Conservation (phyloP, 2,797 vertebrate genomes). For the Argyrosomus regius region DNA sequence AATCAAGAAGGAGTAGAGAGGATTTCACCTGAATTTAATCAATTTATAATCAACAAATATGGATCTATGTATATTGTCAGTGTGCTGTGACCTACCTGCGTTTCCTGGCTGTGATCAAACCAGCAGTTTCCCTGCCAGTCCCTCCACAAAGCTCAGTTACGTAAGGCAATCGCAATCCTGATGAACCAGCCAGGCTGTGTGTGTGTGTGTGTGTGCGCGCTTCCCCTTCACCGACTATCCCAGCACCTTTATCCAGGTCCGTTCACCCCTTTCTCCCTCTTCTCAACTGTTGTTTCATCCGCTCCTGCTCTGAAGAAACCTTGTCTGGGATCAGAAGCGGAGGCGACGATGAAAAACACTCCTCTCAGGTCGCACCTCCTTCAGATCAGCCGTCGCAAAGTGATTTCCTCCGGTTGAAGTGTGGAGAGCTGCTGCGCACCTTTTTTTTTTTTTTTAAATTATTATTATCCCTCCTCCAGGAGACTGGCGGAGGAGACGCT, state of each 20-base stretch:
- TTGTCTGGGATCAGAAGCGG: background rate
- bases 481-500: conserved; percentile 15
- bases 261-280: conserved; percentile 12
- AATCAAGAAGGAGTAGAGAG: background rate
- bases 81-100: conserved; percentile 72
- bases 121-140: conserved; percentile 40
- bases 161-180: conserved; percentile 69
- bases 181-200: conserved; percentile 13
- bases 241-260: conserved; percentile 13
- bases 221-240: conserved; percentile 1
- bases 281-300: background rate
- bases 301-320: conserved; percentile 6
- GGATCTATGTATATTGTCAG: background rate
- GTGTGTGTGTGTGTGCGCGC: background rate
- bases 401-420: conserved; percentile 42
- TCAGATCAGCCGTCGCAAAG: conserved; percentile 39
- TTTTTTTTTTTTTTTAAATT: background rate
- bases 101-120: conserved; percentile 31
- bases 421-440: conserved; percentile 33
- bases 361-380: conserved; percentile 68
- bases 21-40: fast-evolving
- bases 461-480: background rate
- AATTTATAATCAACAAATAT: background rate
- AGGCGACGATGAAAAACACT: conserved; percentile 31
- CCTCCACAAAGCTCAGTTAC: conserved; percentile 76